Conservation (phyloP, 2,797 vertebrate species). For the Macroramphosus scolopax region DNA sequence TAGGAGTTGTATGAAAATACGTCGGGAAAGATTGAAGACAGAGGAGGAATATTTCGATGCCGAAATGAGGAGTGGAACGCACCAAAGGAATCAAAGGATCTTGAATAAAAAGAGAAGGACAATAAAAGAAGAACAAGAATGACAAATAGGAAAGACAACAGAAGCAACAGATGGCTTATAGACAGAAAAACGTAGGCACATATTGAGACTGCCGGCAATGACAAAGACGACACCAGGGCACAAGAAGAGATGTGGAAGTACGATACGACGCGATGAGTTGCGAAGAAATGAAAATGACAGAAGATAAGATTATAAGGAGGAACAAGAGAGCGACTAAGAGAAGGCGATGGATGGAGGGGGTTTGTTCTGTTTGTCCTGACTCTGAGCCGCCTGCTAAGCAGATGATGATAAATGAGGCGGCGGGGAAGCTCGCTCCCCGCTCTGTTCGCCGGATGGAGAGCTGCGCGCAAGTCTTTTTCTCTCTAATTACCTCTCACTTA, state of each 20-base stretch:
- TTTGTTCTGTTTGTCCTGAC: constrained; percentile 74
- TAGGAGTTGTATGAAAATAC: constrained; percentile 42
- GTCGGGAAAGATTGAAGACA: constrained; percentile 51
- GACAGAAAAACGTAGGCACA: constrained; percentile 2
- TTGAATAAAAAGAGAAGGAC: constrained; percentile 34
- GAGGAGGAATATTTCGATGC: constrained; percentile 42
- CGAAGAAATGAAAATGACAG: constrained; percentile 36
- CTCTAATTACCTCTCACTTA: constrained; percentile 82
- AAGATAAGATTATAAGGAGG: constrained; percentile 33
- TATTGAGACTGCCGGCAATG: constrained; percentile 33
- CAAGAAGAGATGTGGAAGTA: constrained; percentile 18
- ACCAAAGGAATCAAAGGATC: constrained; percentile 33
- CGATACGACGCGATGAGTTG: constrained; percentile 32
- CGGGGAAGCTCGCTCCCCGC: constrained; percentile 57
- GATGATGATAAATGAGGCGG: constrained; percentile 82
- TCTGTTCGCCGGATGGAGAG: constrained; percentile 67
- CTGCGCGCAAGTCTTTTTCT: constrained; percentile 71
- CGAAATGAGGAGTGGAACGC: constrained; percentile 40
- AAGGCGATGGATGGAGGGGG: constrained; percentile 50
- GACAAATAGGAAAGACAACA: no score
- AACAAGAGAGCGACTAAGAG: constrained; percentile 34
- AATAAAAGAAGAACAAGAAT: constrained; percentile 9
- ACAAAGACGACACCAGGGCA: constrained; percentile 14
- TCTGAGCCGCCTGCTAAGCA: constrained; percentile 70
- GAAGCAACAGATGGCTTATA: no score